Evolutionary conservation across 2,113 vertebrate genomes (phyloP).

Genomic region (Columba janthina): DNA sequence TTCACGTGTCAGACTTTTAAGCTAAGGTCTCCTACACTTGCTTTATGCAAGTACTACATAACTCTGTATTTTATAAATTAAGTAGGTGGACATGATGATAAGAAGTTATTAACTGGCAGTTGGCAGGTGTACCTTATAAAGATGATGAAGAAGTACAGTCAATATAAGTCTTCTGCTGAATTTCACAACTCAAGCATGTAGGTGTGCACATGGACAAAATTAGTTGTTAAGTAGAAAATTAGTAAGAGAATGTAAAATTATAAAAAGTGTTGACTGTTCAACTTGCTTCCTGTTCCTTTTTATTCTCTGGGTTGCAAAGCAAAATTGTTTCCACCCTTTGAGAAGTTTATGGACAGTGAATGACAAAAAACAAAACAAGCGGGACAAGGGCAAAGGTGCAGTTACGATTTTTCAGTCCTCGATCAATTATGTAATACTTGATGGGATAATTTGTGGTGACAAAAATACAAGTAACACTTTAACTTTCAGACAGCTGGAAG

Average conservation of each 20-base stretch:
- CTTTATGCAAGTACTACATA: constrained; percentile 46
- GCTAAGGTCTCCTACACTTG: constrained; percentile 50
- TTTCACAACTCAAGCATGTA: constrained; percentile 38
- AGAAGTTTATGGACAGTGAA: neutral
- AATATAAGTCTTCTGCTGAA: constrained; percentile 1
- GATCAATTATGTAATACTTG: neutral
- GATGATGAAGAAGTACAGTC: constrained; percentile 13
- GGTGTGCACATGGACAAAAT: constrained; percentile 28
- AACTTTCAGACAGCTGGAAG: neutral
- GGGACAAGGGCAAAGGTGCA: neutral
- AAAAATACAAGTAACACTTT: neutral
- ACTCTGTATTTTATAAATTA: constrained; percentile 49
- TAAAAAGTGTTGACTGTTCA: neutral
- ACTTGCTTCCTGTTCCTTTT: neutral
- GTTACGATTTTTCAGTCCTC: neutral
- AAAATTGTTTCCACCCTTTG: neutral
- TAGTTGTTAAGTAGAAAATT: neutral
- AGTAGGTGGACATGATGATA: constrained; percentile 48
- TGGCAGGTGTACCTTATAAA: constrained; percentile 33
- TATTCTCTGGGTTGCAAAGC: neutral
- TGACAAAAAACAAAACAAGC: neutral
- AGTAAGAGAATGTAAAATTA: constrained; percentile 7
- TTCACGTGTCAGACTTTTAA: constrained; percentile 8
- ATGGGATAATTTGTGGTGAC: neutral
- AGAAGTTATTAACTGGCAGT: constrained; percentile 48